Evolutionary conservation across 2,113 vertebrate species (phyloP), one percentile per base, ranked within the genome.

Genomic region (Anoplopoma fimbria): DNA sequence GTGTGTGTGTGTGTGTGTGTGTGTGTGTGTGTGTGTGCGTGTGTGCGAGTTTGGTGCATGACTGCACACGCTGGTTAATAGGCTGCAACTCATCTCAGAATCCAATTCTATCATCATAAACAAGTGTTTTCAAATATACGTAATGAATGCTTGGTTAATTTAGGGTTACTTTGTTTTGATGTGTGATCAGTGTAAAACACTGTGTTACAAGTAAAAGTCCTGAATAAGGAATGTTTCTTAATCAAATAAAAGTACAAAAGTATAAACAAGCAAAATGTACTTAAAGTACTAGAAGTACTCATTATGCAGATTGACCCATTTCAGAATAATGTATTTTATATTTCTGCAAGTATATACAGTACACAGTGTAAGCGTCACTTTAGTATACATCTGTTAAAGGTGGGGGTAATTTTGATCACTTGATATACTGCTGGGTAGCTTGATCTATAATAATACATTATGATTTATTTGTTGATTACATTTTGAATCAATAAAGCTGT

Each of bases 11-110:
- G 74, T 51, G 64, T 29, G 34, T 40, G 4, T 27, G 47, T 84
- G 40, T 73, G 49, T 71, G 55, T 68, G 74, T 79, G 74, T 51
- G n/a, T n/a, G n/a, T n/a, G n/a, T n/a, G n/a, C n/a, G n/a, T n/a
- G n/a, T 29, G 57, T 58, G 57, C 40, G 63, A 15, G 23, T 40
- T 12, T 15, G 21, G 19, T 31, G 33, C 15, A 34, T 45, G 23
- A 40, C 12, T 49, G 38, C 58, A 49, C 51, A 61, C 31, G 27
- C 15, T 84, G 25, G 33, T 73, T 80, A 69, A 51, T 25, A 47
- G 10, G 15, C 61, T 75, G 65, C 33, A 77, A 29, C 38, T 62
- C 57, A 80, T 33, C 34, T 25, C 45, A 40, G 15, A 14, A 51
- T 17, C 38, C 3, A 0, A 68, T 68, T 79, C 14, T 63, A 60